Evolutionary conservation across 2,888 invertebrate genomes (phyloP).

Genomic region (Gnatocerus cornutus): DNA sequence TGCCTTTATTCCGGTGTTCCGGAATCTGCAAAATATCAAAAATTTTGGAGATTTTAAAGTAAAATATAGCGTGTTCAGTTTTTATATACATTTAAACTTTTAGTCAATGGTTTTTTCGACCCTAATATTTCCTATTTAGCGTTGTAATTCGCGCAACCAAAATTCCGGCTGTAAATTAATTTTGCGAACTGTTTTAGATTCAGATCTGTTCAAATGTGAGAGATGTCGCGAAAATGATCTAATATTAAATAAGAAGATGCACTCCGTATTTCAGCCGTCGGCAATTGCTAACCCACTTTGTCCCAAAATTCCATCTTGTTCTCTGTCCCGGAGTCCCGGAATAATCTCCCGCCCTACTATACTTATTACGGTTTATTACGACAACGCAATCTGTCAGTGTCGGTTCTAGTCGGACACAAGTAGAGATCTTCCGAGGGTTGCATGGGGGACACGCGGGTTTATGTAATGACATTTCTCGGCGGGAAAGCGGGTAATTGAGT

Average conservation of each 20-base stretch:
- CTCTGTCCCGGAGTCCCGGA: constrained; percentile 8
- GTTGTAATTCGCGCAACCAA: too few relatives aligned
- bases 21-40: too few relatives aligned
- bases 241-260: not conserved
- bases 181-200: too few relatives aligned
- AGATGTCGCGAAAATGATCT: not conserved
- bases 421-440: constrained; percentile 41
- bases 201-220: too few relatives aligned
- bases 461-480: constrained; percentile 68
- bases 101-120: too few relatives aligned
- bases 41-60: too few relatives aligned
- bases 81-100: too few relatives aligned
- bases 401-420: constrained; percentile 50
- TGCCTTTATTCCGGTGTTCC: too few relatives aligned
- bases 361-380: constrained; percentile 54
- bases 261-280: not conserved
- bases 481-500: constrained; percentile 67
- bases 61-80: too few relatives aligned
- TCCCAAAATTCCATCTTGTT: constrained; percentile 5
- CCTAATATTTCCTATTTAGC: too few relatives aligned
- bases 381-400: constrained; percentile 59
- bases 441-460: constrained; percentile 52
- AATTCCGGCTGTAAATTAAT: too few relatives aligned
- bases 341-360: constrained; percentile 19
- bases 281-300: not conserved